These are phyloP conservation scores for Vespertilio murinus DNA, from an alignment of 2,797 vertebrate genomes.

Conservation along the genomic window DNA sequence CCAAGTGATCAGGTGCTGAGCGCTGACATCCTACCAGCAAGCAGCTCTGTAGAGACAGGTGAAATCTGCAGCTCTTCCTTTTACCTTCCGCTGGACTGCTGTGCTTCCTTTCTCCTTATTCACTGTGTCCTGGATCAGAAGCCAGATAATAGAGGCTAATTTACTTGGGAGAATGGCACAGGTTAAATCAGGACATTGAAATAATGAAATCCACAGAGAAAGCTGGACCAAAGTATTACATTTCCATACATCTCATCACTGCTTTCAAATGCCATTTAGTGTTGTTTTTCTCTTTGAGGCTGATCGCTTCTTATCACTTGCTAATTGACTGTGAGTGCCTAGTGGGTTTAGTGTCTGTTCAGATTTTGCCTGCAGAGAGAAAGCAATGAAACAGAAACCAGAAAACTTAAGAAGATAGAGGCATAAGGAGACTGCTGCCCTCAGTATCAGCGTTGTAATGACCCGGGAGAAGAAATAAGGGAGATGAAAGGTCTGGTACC, in stretches of 20 bases:
- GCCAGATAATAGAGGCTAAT: slow-evolving; percentile 2
- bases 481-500: not conserved
- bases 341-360: not conserved
- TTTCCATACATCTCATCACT: not conserved
- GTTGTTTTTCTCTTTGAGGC: not conserved
- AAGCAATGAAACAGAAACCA: slow-evolving; percentile 10
- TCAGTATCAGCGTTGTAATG: not conserved
- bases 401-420: not conserved
- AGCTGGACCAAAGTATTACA: not conserved
- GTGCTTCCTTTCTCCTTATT: not conserved
- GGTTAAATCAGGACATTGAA: slow-evolving; percentile 44
- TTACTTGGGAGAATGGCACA: not conserved
- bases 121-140: not conserved
- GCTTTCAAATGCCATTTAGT: slow-evolving; percentile 44
- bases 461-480: not conserved
- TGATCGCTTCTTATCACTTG: slow-evolving; percentile 44
- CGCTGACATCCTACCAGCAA: not conserved
- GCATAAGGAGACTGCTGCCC: not conserved
- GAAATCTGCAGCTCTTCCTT: not conserved
- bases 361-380: not conserved
- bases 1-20: not conserved
- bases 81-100: not conserved
- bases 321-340: slow-evolving; percentile 47
- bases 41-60: not conserved
- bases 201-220: slow-evolving; percentile 33